Evolutionary conservation across 1,140 invertebrate species (phyloP), one percentile per base, ranked within the genome.

Genomic region (Hesperophylax magnus): DNA sequence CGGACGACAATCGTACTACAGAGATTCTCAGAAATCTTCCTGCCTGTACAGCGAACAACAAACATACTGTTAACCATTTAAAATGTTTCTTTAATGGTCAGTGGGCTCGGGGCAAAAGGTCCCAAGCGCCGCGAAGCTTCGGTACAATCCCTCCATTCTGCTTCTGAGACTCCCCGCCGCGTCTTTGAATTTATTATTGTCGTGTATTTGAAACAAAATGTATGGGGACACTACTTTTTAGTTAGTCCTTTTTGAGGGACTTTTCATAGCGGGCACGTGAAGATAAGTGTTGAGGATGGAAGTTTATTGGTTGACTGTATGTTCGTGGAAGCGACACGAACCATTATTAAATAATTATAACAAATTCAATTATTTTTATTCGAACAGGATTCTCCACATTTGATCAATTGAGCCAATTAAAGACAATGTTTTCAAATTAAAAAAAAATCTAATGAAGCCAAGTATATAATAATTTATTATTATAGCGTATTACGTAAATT

Each of bases 111-210:
- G 15, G 15, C 6, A 9, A 22, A 81, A 78, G 20, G 82, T 4
- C 79, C 6, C 71, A 83, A 79, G 60, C 61, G 82, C 79, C 82
- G 18, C 20, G 69, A 17, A 27, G 63, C 20, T 20, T 47, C 24
- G 20, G 22, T 27, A 31, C 53, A n/a, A 27, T 5, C 31, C 18
- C 34, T 31, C 4, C 65, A 11, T 67, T 80, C 39, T 58, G 52
- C 17, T 67, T 60, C 63, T 53, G 71, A 52, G 71, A 34, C 79
- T 52, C 58, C 79, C 75, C 61, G 79, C 58, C 18, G 74, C 78
- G 78, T 80, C 78, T 78, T 76, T 84, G 83, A 84, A 84, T 84
- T 84, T 84, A 84, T 84, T 84, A 84, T 84, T 84, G 80, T 84
- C 83, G 83, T 84, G 80, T 84, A 77, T 82, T 82, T 82, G 83